Base-by-base conservation (phyloP, 2,888 invertebrate genomes). In the Acleris sparsana region DNA sequence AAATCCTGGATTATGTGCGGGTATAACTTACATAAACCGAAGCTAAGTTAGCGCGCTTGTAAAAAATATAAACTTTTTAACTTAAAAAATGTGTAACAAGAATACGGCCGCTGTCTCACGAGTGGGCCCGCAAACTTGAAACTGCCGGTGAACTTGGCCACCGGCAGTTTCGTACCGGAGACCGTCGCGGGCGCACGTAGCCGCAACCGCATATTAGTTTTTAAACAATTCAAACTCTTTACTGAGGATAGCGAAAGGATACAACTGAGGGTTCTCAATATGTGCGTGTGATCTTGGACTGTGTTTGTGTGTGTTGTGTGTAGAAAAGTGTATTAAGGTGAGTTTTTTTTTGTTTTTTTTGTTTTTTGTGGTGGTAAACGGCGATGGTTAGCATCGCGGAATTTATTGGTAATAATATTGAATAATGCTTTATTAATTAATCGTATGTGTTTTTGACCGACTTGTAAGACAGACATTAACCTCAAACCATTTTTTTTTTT, bases 91-190 rank as follows among this genome's bases (percentile, higher is more conserved):
- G 4, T 39, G 13, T 4, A 2, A 33, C 39, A 39, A 39, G 39
- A 39, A 39, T 39, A 39, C 39, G 9, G 13, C 39, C 39, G 39
- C 39, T 4, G 39, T 39, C 39, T 39, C 39, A 2, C 39, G 1
- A 13, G 39, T 39, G 13, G 55, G 20, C 20, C 67, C 67, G 71
- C 76, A 77, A 70, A 74, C 77, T 77, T 77, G 77, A 75, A 75
- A 70, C 69, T 39, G 71, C 75, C 77, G 76, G 78, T 77, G 33
- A 33, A 33, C 33, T 33, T 33, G 33, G 33, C 77, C 78, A 77
- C 64, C 52, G 39, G 11, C 65, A 70, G 69, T 70, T 53, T 53
- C 39, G 18, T 57, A 55, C 59, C 58, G 56, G 52, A 46, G 22
- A 20, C 17, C 58, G 67, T 11, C 55, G 62, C 68, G 56, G 13